These are phyloP conservation scores for Fregata magnificens DNA, from an alignment of 2,113 vertebrate genomes.

Conservation along the genomic window DNA sequence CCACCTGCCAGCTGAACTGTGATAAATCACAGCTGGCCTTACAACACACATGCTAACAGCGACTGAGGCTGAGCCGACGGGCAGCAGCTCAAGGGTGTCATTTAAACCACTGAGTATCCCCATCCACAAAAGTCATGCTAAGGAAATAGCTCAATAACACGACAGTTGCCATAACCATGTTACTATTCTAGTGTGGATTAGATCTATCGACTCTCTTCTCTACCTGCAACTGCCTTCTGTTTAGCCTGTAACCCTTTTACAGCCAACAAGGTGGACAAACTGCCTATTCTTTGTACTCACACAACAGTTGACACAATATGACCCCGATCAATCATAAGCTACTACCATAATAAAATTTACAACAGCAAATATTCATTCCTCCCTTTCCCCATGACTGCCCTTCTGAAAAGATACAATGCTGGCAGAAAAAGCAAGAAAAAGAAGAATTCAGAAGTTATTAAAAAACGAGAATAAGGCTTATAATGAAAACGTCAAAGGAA, in stretches of 20 bases:
- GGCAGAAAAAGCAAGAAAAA: background rate
- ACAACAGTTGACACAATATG: background rate
- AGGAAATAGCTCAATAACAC: background rate
- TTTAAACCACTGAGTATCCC: background rate
- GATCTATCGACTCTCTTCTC: background rate
- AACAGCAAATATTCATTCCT: background rate
- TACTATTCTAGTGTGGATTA: background rate
- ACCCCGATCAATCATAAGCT: background rate
- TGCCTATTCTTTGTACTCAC: background rate
- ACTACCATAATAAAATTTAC: background rate
- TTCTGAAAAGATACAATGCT: background rate
- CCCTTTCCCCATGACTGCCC: background rate
- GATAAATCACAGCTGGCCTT: slow-evolving; percentile 39
- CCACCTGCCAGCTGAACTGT: slow-evolving; percentile 23
- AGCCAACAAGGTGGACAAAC: background rate
- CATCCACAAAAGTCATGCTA: background rate
- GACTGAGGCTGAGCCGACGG: background rate
- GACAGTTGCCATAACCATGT: background rate
- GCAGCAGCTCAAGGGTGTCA: background rate
- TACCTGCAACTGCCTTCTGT: background rate
- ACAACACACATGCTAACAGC: background rate
- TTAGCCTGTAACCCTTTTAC: background rate
- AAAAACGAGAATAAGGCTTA: background rate
- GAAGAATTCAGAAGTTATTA: background rate
- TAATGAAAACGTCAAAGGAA: background rate